These are phyloP conservation scores for Brevimyrus niger DNA, from an alignment of 2,113 vertebrate genomes.

Conservation along the genomic window DNA sequence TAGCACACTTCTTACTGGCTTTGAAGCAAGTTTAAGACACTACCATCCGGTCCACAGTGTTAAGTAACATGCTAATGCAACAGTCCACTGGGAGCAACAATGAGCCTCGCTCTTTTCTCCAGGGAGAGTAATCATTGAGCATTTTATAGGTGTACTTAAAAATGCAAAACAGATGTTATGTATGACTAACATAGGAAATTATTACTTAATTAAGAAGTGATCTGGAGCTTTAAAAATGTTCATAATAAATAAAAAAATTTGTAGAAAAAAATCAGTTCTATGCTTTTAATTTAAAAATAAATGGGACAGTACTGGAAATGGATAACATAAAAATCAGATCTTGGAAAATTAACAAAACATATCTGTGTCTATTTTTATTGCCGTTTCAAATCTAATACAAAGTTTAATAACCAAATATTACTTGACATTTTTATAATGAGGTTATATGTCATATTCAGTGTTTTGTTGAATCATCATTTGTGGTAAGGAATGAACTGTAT, in stretches of 20 bases:
- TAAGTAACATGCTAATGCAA: constrained; percentile 20
- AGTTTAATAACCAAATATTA: not conserved
- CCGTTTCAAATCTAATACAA: not conserved
- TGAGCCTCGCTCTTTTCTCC: constrained; percentile 55
- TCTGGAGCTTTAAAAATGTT: constrained; percentile 29
- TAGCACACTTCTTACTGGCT: constrained; percentile 23
- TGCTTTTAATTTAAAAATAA: not conserved
- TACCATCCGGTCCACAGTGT: constrained; percentile 34
- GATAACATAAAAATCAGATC: not conserved
- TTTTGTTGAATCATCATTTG: not conserved
- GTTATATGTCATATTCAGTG: not conserved
- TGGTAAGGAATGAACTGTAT: not conserved
- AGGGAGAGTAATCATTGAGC: constrained; percentile 57
- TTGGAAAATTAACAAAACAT: not conserved
- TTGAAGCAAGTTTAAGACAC: constrained; percentile 37
- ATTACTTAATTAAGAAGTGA: constrained; percentile 64
- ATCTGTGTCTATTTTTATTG: not conserved
- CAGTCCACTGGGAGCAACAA: constrained; percentile 57
- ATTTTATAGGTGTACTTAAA: constrained; percentile 66
- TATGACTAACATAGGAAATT: constrained; percentile 66
- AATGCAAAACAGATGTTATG: constrained; percentile 64
- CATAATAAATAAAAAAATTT: not conserved
- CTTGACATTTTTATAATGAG: not conserved
- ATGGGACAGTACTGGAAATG: not conserved
- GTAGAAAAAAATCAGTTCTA: not conserved